Conservation (phyloP, 2,888 invertebrate species). For the Leptinotarsa haldemani region DNA sequence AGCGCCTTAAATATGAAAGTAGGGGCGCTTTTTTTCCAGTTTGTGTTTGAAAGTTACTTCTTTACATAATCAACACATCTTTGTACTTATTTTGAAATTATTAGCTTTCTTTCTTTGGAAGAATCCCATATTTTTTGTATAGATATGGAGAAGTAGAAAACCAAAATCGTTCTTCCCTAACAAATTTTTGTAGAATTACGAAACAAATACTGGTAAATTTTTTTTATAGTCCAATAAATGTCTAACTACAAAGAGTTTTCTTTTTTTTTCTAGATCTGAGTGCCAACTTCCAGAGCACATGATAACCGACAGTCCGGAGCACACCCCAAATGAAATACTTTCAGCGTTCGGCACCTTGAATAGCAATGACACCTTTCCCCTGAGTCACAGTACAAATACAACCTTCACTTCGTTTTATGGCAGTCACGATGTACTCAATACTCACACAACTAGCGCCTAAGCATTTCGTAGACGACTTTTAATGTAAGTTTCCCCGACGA, state of each 20-base stretch:
- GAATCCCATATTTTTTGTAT: no score
- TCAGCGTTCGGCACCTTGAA: constrained; percentile 66
- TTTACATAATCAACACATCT: no score
- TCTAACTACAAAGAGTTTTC: background rate
- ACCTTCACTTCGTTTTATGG: constrained; percentile 70
- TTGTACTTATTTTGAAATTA: no score
- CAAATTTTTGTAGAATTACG: no score
- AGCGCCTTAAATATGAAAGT: no score
- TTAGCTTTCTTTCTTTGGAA: no score
- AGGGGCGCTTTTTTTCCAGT: no score
- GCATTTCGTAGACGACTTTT: constrained; percentile 4
- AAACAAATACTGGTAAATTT: no score
- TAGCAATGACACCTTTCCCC: constrained; percentile 66
- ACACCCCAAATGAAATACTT: constrained; percentile 62
- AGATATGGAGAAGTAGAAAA: no score
- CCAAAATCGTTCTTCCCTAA: no score
- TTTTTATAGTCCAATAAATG: no score
- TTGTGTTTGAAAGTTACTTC: no score
- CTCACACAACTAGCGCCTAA: constrained; percentile 56
- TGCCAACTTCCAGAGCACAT: constrained; percentile 62
- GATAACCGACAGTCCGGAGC: constrained; percentile 61
- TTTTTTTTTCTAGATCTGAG: constrained; percentile 52
- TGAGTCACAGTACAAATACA: constrained; percentile 69
- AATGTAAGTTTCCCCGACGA: constrained; percentile 24
- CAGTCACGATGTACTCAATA: constrained; percentile 64